Evolutionary conservation across 2,113 vertebrate species (phyloP).

Genomic region (Gobio gobio): DNA sequence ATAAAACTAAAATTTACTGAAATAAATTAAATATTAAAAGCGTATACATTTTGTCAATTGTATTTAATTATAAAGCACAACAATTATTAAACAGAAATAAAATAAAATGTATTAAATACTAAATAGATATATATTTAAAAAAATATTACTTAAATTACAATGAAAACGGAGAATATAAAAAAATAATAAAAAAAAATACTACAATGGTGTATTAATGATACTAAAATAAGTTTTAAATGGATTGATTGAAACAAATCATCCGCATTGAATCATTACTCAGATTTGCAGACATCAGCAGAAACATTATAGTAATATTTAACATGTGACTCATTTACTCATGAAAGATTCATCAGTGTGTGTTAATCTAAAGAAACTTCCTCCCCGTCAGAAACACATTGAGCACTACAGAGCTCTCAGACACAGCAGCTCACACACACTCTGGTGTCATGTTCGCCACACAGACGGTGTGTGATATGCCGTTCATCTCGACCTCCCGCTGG

Average conservation of each 20-base stretch:
- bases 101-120: too few species aligned
- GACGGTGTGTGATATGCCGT: background rate
- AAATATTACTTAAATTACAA: too few species aligned
- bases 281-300: too few species aligned
- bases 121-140: too few species aligned
- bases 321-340: background rate
- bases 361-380: background rate
- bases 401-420: background rate
- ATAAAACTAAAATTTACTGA: too few species aligned
- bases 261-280: too few species aligned
- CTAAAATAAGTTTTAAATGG: background rate
- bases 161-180: too few species aligned
- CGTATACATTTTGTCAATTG: too few species aligned
- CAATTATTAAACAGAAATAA: too few species aligned
- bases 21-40: too few species aligned
- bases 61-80: too few species aligned
- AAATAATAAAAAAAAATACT: background rate
- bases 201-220: background rate
- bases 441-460: background rate
- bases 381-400: background rate
- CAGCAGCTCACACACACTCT: background rate
- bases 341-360: background rate
- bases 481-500: slow-evolving; percentile 3
- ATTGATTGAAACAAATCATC: too few species aligned
- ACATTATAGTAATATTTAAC: background rate